Evolutionary conservation across 2,888 invertebrate genomes (phyloP), one percentile per base, ranked within the genome.

Genomic region (Hymenopus coronatus): DNA sequence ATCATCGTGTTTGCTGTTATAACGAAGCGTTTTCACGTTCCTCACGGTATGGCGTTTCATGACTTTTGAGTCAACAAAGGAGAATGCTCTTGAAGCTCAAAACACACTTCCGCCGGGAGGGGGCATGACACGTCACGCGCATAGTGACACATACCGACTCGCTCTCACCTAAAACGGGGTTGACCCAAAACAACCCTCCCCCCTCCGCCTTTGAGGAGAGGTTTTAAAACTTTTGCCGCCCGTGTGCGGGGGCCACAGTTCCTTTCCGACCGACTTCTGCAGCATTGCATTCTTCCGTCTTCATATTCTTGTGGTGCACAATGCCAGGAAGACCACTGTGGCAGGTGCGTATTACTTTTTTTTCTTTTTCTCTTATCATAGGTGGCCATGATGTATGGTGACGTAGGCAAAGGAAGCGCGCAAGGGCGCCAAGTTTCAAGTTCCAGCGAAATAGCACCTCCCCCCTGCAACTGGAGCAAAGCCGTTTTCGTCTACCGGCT

Each of bases 131-230:
- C 54, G 54, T 70, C 20, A 70, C 54, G 54, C 54, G 54, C 54
- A 70, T 70, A 15, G 20, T 70, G 54, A 70, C 54, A 70, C 54
- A 70, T 70, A 70, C 54, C 54, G 54, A 20, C 54, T 70, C 54
- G 54, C 85, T 54, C 85, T 28, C 85, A 88, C 82, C 88, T 88
- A 88, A 88, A 88, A 88, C 83, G 82, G 88, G 88, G 88, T 88
- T 88, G 88, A 82, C 88, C 88, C 28, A 83, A 88, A 88, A 88
- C 40, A 30, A n/a, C 40, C 40, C 46, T 88, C 40, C 40, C 28
- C 33, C 6, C 40, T 27, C 8, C 81, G 30, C 40, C 82, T 12
- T 33, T 33, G 25, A 33, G 84, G 8, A 28, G 84, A 40, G 20
- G 54, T 70, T 70, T 70, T 70, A 70, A 70, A 70, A 70, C 54